Evolutionary conservation across 2,113 vertebrate species (phyloP).

Genomic region (Piaya cayana): DNA sequence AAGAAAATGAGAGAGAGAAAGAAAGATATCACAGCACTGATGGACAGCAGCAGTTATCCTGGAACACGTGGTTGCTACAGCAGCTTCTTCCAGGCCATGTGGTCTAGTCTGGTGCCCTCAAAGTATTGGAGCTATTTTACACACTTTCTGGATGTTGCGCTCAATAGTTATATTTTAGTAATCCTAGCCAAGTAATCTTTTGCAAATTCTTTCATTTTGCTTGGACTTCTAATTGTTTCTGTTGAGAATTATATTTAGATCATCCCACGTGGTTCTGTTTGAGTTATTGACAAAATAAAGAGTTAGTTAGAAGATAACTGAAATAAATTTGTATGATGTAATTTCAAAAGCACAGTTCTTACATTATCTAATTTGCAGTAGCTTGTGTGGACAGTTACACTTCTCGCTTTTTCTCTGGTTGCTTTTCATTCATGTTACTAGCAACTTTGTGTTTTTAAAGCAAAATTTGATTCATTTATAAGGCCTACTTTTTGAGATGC

Average conservation of each 20-base stretch:
- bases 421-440: neutral
- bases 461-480: neutral
- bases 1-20: too few species aligned
- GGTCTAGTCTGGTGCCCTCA: too few species aligned
- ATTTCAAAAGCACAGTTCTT: neutral
- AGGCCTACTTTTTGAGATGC: neutral
- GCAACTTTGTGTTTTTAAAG: neutral
- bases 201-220: neutral
- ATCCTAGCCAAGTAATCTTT: neutral
- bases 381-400: neutral
- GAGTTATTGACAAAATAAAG: neutral
- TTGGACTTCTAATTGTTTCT: neutral
- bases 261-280: neutral
- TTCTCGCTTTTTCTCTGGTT: neutral
- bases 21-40: too few species aligned
- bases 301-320: neutral
- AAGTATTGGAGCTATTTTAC: neutral
- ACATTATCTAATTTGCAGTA: neutral
- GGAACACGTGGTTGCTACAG: too few species aligned
- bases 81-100: too few species aligned
- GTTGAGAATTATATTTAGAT: neutral
- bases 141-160: neutral
- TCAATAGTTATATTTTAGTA: neutral
- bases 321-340: neutral
- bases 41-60: too few species aligned